Conservation (phyloP, 2,888 invertebrate species). For the Drosophila melanosoma region DNA sequence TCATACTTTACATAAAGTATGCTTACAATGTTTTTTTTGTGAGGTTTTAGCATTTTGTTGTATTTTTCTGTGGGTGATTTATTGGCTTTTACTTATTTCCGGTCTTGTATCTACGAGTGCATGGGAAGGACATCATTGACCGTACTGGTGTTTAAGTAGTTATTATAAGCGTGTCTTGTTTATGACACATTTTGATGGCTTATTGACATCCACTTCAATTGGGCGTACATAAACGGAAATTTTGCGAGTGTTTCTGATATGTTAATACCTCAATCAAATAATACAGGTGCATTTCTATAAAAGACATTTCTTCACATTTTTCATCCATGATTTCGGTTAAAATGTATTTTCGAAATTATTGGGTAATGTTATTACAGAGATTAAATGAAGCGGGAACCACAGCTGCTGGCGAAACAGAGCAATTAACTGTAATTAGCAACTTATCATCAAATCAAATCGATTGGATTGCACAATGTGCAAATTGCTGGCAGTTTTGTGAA, state of each 20-base stretch:
- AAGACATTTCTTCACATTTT: background rate
- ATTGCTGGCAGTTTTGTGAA: conserved; percentile 37
- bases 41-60: conserved; percentile 39
- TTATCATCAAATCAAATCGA: conserved; percentile 35
- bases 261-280: background rate
- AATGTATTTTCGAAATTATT: background rate
- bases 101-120: conserved; percentile 51
- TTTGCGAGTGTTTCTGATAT: conserved; percentile 2
- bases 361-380: conserved; percentile 1
- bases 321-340: background rate
- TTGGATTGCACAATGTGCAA: conserved; percentile 49
- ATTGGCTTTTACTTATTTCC: conserved; percentile 83
- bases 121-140: conserved; percentile 23
- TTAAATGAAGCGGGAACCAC: conserved; percentile 44
- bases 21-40: conserved; percentile 6
- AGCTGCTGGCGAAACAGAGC: conserved; percentile 56
- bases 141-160: conserved; percentile 55
- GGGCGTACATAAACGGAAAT: conserved; percentile 11
- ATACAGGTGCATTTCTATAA: background rate
- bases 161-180: conserved; percentile 56
- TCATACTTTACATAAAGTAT: too few species aligned
- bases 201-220: conserved; percentile 29
- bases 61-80: conserved; percentile 75
- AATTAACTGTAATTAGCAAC: conserved; percentile 41
- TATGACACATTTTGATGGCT: conserved; percentile 43